phyloP scores from a whole-genome alignment of 1,140 invertebrate species.

The Brachionus calyciflorus region DNA sequence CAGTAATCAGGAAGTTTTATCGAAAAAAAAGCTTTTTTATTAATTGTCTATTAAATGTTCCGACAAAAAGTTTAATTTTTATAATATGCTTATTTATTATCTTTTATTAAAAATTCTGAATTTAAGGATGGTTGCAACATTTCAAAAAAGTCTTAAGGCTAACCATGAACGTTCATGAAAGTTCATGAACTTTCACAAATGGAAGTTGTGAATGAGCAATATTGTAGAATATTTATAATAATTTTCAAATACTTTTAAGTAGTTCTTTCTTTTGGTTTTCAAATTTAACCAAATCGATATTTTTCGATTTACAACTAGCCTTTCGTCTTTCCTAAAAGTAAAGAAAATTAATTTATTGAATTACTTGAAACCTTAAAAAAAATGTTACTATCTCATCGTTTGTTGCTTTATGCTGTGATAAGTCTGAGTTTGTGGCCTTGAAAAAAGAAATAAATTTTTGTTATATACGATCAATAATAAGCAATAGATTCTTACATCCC shows the following conservation, averaged over 20 bases:
- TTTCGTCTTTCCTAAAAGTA: slow-evolving; percentile 2
- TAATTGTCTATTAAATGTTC: no score
- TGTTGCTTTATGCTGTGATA: neutral
- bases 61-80: no score
- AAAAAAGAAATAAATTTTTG: slow-evolving; percentile 4
- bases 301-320: neutral
- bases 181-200: no score
- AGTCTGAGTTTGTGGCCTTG: neutral
- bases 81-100: no score
- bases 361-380: neutral
- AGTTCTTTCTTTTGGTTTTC: slow-evolving; percentile 26
- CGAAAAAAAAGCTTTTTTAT: no score
- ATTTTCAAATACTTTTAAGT: neutral
- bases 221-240: neutral
- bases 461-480: no score
- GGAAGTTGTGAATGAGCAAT: neutral
- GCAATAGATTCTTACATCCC: slow-evolving; percentile 13
- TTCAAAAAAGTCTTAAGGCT: no score
- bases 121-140: no score
- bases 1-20: no score
- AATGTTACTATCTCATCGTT: neutral
- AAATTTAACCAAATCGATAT: slow-evolving; percentile 11
- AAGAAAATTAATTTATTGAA: neutral
- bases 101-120: no score
- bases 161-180: no score